Conservation (phyloP, 2,113 vertebrate species). For the Danio rerio region GRCz12tu NC_133189.1:2367001-2367500, state of each 20-base stretch:
- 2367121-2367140: slow-evolving; percentile 63
- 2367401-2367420: neutral
- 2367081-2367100: slow-evolving; percentile 52
- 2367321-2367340: neutral
- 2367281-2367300: neutral
- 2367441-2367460: slow-evolving; percentile 2
- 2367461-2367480: slow-evolving; percentile 9
- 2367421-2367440: neutral
- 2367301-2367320: neutral
- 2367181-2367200: neutral
- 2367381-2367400: neutral
- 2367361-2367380: neutral
- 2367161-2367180: neutral
- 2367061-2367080: slow-evolving; percentile 65
- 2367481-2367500: too few species aligned
- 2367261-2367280: neutral
- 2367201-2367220: too few species aligned
- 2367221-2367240: neutral
- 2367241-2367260: neutral
- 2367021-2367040: slow-evolving; percentile 34
- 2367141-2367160: slow-evolving; percentile 64
- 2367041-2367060: slow-evolving; percentile 67
- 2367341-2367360: neutral
- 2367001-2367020: neutral
- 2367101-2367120: slow-evolving; percentile 25